Percentiles rank a stretch among this genome's conserved stretches.
These are phyloP conservation scores for Alexandromys fortis DNA, from an alignment of 2,113 vertebrate genomes.

Conservation along the genomic window DNA sequence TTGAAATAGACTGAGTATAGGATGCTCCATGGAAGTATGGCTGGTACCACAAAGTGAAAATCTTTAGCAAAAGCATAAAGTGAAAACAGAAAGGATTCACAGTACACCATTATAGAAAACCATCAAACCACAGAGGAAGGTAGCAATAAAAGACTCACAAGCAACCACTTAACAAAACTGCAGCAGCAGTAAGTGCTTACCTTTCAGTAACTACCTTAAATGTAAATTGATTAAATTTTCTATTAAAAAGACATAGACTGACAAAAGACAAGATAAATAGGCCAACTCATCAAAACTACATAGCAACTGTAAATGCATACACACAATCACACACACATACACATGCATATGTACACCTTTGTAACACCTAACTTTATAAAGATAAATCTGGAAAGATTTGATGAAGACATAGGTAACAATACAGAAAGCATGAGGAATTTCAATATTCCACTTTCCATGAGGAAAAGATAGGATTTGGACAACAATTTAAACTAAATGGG, in stretches of 20 bases:
- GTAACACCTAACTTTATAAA: neutral
- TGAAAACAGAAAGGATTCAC: conserved; percentile 2
- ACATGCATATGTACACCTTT: too few species aligned
- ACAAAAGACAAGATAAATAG: neutral
- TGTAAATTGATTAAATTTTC: conserved; percentile 16
- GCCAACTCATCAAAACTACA: neutral
- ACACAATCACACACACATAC: neutral
- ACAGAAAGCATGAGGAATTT: neutral
- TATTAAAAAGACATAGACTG: neutral
- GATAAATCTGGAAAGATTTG: neutral
- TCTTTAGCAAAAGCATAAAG: conserved; percentile 13
- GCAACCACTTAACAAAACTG: conserved; percentile 2
- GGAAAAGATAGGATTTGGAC: neutral
- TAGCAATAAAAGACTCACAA: neutral
- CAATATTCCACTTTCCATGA: neutral
- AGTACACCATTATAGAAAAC: neutral
- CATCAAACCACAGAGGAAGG: conserved; percentile 3
- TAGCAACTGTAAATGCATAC: neutral
- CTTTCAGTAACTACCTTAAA: neutral
- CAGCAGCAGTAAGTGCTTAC: neutral
- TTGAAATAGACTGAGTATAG: neutral
- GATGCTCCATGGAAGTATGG: neutral
- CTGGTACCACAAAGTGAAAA: neutral
- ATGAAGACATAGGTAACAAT: neutral
- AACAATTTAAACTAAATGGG: neutral